Base-by-base conservation (phyloP, 2,888 invertebrate genomes). In the Cryptocheilus praepositus region DNA sequence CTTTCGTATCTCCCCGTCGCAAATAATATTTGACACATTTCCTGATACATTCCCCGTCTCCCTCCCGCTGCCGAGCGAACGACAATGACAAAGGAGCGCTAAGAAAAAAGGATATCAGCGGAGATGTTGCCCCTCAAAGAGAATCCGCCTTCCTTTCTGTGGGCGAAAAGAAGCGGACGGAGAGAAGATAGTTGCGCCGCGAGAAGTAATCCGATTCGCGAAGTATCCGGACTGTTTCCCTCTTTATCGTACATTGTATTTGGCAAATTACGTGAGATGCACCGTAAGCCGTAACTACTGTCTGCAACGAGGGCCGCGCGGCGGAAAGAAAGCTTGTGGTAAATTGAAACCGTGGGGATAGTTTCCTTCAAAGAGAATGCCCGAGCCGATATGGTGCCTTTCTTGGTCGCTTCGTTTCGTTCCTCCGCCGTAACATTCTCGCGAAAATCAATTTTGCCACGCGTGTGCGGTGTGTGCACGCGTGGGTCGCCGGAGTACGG, bases 211-310 rank as follows among this genome's bases (percentile, higher is more conserved):
- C 67, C 57, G 54, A 76, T 71, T 55, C 59, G 73, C 63, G 36
- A 55, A 61, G 54, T 64, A 61, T 45, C 46, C 61, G 43, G 43
- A 21, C 51, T 53, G 57, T 60, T 70, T 60, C 45, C 49, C 36
- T 55, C 54, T 53, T 55, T 25, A 43, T 13, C 55, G 56, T 61
- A 64, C 73, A 80, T 80, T 76, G 73, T 75, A 65, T 73, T 74
- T 76, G 79, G 75, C 73, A 75, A 76, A 79, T 74, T 80, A 81
- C 74, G 74, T 76, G 71, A 63, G 36, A 36, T 61, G 59, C 43
- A 52, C 7, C 62, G 70, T 64, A 71, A 79, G 59, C 71, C 63
- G 36, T 63, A 71, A 58, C 49, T 46, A 22, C 61, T 62, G 58
- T 52, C 69, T 61, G 44, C 62, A 49, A 55, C 46, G 61, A 61